Evolutionary conservation across 2,113 vertebrate species (phyloP), one percentile per base, ranked within the genome.

Genomic region (Clupea harengus): DNA sequence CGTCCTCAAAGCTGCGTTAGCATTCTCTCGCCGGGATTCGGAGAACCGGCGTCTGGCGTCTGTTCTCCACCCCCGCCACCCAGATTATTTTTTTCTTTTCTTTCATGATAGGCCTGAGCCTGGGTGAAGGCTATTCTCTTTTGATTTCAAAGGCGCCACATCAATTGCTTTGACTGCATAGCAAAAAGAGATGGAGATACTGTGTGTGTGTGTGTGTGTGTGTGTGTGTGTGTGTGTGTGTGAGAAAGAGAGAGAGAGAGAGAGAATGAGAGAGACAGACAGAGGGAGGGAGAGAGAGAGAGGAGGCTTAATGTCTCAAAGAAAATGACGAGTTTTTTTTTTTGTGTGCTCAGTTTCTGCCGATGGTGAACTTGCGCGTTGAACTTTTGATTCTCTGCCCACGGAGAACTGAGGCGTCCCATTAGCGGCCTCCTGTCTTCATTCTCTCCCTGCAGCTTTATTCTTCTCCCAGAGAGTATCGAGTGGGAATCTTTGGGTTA

Each of bases 121-220:
- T 72, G 64, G 64, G 64, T 28, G 32, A 72, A 8, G 64, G 64
- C 64, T 28, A 72, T 25, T 28, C 64, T 72, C 64, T 72, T 72
- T 72, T 72, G n/a, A 72, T 72, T 72, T 72, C 64, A 72, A 72
- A 72, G 64, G 64, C 64, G 64, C 64, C 64, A 72, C 64, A 72
- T 72, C 64, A 72, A 72, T 72, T 72, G 64, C 64, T 72, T 72
- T 72, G 64, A 72, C 64, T 72, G 64, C n/a, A 72, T 9, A 72
- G 25, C 25, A 72, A 13, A 72, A 72, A 72, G 64, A 72, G n/a
- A 72, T 72, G 64, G 64, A 72, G 64, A 72, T 32, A 72, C 54
- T 60, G 54, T 60, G 54, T 20, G 54, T 20, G 18, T 60, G 54
- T 22, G 54, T 22, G 54, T 60, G 20, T 22, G 54, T 6, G 18